Percentiles rank a stretch among this genome's conserved stretches.
These are phyloP conservation scores for Drosophila ohnishii DNA, from an alignment of 1,140 invertebrate species.

Conservation along the genomic window DNA sequence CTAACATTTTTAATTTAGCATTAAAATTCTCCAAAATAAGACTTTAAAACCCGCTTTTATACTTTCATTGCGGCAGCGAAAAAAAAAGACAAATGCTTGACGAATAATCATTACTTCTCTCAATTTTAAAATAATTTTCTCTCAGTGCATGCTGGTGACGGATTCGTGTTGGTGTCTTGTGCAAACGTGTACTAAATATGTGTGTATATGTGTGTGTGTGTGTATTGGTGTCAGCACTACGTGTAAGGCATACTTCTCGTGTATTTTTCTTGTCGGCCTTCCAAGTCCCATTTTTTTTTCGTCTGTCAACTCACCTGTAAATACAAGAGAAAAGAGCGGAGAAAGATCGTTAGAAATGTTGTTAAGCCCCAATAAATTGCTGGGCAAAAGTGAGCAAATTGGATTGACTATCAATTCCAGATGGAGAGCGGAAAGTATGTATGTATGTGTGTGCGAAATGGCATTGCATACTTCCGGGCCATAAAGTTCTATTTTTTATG, in stretches of 20 bases:
- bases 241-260: conserved; percentile 53
- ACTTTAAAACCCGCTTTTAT: too few relatives aligned
- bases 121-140: conserved; percentile 1
- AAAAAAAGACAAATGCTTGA: not conserved
- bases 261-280: conserved; percentile 27
- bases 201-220: not conserved
- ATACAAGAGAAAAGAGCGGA: conserved; percentile 23
- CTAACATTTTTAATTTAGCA: too few relatives aligned
- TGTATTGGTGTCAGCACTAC: conserved; percentile 48
- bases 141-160: conserved; percentile 17
- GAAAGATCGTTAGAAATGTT: conserved; percentile 51
- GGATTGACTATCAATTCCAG: conserved; percentile 13
- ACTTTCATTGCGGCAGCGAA: too few relatives aligned
- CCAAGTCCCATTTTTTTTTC: conserved; percentile 26
- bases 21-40: too few relatives aligned
- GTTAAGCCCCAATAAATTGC: conserved; percentile 27
- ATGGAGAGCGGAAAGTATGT: not conserved
- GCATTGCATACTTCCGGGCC: conserved; percentile 31
- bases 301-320: conserved; percentile 68
- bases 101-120: too few relatives aligned
- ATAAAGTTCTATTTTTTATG: conserved; percentile 29
- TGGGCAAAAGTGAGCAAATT: conserved; percentile 21
- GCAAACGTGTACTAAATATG: not conserved
- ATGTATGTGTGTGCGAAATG: conserved; percentile 10
- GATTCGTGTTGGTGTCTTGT: conserved; percentile 16